Evolutionary conservation across 2,888 invertebrate species (phyloP), one percentile per base, ranked within the genome.

Genomic region (Coelopa pilipes): DNA sequence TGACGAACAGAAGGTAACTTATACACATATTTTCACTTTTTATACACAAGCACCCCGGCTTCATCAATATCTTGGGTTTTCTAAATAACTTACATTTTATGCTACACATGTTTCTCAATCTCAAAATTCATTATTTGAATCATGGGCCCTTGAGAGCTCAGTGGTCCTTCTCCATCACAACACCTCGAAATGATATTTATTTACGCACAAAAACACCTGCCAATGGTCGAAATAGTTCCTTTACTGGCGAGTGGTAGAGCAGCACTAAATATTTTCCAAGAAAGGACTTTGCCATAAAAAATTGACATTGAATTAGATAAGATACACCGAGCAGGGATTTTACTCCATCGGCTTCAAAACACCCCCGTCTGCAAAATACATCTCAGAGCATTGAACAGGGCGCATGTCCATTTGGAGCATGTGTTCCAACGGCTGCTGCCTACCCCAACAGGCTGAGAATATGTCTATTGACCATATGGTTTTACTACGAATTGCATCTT

Each of bases 1-100:
- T 55, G 47, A 74, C 74, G 21, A 72, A 67, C 17, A 47, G 17
- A 47, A 65, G 65, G 34, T 65, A 45, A 65, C 46, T 63, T 63
- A 63, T 63, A 63, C 46, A 63, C 63, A 46, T 65, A 46, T 65
- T 65, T 63, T 63, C 63, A 46, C 34, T 45, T 65, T 65, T 19
- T 17, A 45, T 65, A 17, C 19, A 65, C n/a, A 47, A 17, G 19
- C 13, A 9, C n/a, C 19, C 2, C 19, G 46, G 46, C n/a, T 63
- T 17, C 46, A 5, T 45, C 19, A 7, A 65, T 45, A 65, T 46
- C 34, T 24, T 46, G 47, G 19, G n/a, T 1, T 47, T 63, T 65
- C 19, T 17, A 65, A 45, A 45, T 65, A 11, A 21, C 21, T 59
- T 19, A 3, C 57, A 59, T 59, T 21, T 57, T 34, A 7, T 34